Base-by-base conservation (phyloP, 2,113 vertebrate species). In the Tetraodon nigroviridis region DNA sequence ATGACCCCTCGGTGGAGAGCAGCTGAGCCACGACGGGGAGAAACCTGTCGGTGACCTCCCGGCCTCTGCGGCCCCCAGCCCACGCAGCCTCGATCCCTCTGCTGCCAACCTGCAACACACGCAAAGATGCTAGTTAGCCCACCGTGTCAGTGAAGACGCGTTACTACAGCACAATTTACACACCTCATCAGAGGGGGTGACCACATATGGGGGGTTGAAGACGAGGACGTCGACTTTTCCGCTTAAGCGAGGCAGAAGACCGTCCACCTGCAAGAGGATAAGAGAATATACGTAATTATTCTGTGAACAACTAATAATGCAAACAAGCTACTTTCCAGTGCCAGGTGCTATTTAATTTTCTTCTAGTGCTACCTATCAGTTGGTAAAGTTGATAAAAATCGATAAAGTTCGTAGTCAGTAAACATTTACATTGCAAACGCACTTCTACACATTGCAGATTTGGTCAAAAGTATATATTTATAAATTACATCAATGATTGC, bases 121-220 rank as follows among this genome's bases (percentile, higher is more conserved):
- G 13, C 1, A 27, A 18, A 3, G 6, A 6, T 13, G 10, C 29
- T 6, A 13, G n/a, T 45, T 42, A 1, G 20, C 51, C 15, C 7
- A 4, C 7, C 50, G 14, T 2, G 2, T 17, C 3, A 14, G 0
- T 7, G 11, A 1, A 15, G 17, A 56, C 1, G 29, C n/a, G 1
- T 14, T 13, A 32, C 7, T 4, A 22, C 5, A 8, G 29, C 0
- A 6, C 32, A 19, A 20, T 3, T 5, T 1, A 19, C 0, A 42
- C 84, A 97, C 97, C 94, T 99, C 97, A 69, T 92, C 91, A 61
- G 94, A 89, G 5, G 94, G 92, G 2, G 97, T 99, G 70, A 93
- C 93, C 18, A 98, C 97, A 0, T 98, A 99, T 0, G 96, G 96
- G 12, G 95, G 97, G 70, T 99, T 99, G 82, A 99, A 98, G 5